phyloP scores from a whole-genome alignment of 2,797 vertebrate species.

The Chelidonichthys spinosus region DNA sequence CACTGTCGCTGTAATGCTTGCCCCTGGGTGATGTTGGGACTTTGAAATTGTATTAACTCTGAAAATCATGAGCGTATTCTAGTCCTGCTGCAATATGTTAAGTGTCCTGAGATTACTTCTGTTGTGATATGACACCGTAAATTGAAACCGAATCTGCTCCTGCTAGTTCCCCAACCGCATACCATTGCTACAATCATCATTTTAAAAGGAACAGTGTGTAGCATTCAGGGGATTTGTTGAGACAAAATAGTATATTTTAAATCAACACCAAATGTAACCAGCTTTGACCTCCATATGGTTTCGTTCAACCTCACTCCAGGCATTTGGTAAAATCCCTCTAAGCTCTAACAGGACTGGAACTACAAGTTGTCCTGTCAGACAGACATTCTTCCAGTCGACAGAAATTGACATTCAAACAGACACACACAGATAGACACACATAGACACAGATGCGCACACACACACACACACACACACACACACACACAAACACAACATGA shows the following conservation, averaged over 20 bases:
- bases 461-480: conserved; percentile 16
- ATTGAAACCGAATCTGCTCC: too few relatives aligned
- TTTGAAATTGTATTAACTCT: too few relatives aligned
- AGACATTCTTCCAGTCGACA: neutral
- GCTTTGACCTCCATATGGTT: neutral
- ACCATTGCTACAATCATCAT: neutral
- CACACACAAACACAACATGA: conserved; percentile 18
- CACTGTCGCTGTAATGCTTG: too few relatives aligned
- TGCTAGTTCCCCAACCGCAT: neutral
- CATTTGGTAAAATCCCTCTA: neutral
- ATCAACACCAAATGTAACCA: neutral
- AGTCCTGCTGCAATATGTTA: too few relatives aligned
- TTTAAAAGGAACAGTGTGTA: neutral
- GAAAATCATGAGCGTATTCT: too few relatives aligned
- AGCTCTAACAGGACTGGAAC: neutral
- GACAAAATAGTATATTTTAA: too few relatives aligned
- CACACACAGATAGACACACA: conserved; percentile 10
- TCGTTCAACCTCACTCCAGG: neutral
- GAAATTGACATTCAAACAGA: neutral
- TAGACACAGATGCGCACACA: neutral
- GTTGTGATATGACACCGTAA: too few relatives aligned
- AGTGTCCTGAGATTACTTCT: too few relatives aligned
- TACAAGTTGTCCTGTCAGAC: conserved; percentile 12
- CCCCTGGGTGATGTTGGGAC: too few relatives aligned
- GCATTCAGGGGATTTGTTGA: too few relatives aligned